phyloP scores from a whole-genome alignment of 2,113 vertebrate species.

The Amblyornis subalaris region DNA sequence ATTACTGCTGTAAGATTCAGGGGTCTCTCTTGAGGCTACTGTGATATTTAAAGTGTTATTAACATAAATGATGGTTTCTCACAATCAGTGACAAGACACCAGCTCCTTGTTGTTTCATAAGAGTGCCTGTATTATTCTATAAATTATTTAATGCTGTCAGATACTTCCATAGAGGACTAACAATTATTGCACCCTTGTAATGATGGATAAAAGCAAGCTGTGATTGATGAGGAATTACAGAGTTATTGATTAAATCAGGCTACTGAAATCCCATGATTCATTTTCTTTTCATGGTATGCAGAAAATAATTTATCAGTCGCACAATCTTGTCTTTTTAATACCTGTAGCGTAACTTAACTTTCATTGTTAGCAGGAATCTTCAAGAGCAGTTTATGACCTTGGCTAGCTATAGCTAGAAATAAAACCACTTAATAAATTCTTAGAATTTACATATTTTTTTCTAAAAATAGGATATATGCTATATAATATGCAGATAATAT shows the following conservation, averaged over 20 bases:
- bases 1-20: not conserved
- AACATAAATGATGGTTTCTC: not conserved
- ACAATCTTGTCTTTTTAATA: conserved; percentile 4
- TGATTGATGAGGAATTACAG: not conserved
- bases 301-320: conserved; percentile 13
- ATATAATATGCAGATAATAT: not conserved
- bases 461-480: not conserved
- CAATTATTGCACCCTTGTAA: not conserved
- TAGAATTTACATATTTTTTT: not conserved
- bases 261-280: not conserved
- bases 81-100: not conserved
- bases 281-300: conserved; percentile 19
- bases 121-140: not conserved
- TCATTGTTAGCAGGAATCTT: not conserved
- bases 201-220: not conserved
- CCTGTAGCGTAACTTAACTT: conserved; percentile 6
- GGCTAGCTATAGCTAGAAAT: not conserved
- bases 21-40: not conserved
- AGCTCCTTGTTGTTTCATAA: not conserved
- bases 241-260: conserved; percentile 17
- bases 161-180: not conserved
- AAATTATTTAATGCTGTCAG: not conserved
- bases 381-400: conserved; percentile 23
- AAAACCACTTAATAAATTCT: not conserved
- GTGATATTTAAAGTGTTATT: not conserved